Evolutionary conservation across 2,113 vertebrate genomes (phyloP).

Genomic region (Lagopus muta): DNA sequence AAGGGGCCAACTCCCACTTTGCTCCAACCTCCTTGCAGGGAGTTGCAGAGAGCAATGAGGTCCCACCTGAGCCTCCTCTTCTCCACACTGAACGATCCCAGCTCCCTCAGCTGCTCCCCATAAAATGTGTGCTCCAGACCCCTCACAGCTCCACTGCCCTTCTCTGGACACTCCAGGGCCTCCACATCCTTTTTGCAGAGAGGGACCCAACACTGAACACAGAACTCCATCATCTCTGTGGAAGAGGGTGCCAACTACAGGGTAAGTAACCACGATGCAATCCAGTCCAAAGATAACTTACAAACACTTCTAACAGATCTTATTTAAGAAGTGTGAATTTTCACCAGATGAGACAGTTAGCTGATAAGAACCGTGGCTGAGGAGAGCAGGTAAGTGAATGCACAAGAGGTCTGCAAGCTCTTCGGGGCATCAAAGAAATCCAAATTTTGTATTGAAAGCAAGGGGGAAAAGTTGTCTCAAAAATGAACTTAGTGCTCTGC

Average conservation of each 20-base stretch:
- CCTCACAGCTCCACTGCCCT: too few relatives aligned
- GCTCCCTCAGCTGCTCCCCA: too few relatives aligned
- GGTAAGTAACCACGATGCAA: not conserved
- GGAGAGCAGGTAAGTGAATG: not conserved
- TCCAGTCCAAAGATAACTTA: not conserved
- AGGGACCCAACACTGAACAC: too few relatives aligned
- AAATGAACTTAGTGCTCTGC: not conserved
- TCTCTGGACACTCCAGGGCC: too few relatives aligned
- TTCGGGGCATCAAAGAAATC: not conserved
- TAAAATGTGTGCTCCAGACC: too few relatives aligned
- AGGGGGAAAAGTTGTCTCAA: not conserved
- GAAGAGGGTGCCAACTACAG: not conserved
- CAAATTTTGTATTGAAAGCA: slow-evolving; percentile 28
- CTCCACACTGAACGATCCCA: too few relatives aligned
- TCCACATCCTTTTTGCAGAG: too few relatives aligned
- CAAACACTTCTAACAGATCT: slow-evolving; percentile 24
- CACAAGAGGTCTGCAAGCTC: slow-evolving; percentile 10
- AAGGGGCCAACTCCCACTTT: too few relatives aligned
- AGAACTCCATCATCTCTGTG: not conserved
- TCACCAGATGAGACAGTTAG: not conserved
- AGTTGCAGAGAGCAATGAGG: too few relatives aligned
- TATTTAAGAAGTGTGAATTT: slow-evolving; percentile 27
- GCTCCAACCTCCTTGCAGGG: too few relatives aligned
- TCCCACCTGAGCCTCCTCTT: too few relatives aligned
- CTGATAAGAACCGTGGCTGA: slow-evolving; percentile 10